Percentiles rank a stretch among this genome's conserved stretches.
Conservation (phyloP, 2,888 invertebrate species). For the Sphaeridia pumilis region DNA sequence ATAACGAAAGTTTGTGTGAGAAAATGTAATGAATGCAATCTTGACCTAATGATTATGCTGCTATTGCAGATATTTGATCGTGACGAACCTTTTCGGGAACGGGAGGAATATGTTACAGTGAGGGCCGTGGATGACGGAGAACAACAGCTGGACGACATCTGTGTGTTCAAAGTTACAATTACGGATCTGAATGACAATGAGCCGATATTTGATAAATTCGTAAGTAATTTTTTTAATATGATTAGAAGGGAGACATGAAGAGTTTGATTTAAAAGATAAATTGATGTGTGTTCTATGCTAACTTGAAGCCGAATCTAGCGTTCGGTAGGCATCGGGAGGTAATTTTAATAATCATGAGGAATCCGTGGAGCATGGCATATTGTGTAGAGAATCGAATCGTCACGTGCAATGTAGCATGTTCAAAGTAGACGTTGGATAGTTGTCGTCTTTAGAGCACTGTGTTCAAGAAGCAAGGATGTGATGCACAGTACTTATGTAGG, state of each 20-base stretch:
- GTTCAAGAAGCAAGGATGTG: no score
- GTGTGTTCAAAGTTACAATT: conserved; percentile 81
- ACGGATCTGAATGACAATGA: conserved; percentile 87
- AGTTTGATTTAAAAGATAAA: no score
- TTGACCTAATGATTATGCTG: neutral
- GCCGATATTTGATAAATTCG: conserved; percentile 68
- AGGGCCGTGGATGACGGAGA: conserved; percentile 86
- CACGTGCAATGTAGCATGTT: no score
- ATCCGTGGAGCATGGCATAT: no score
- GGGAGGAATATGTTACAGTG: conserved; percentile 70
- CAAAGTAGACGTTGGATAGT: no score
- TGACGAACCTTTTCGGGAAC: conserved; percentile 73
- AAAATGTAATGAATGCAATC: neutral
- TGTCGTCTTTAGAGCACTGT: no score
- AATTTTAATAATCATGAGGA: no score
- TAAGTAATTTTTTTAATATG: conserved; percentile 49
- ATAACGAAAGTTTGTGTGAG: conserved; percentile 3
- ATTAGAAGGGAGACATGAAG: no score
- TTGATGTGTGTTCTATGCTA: conserved; percentile 20
- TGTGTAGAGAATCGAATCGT: no score
- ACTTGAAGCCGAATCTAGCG: conserved; percentile 19
- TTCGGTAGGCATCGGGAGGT: no score
- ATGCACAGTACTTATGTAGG: no score
- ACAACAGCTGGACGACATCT: conserved; percentile 79
- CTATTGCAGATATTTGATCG: conserved; percentile 61